A percentile compares a stretch with the other conserved stretches of the same genome.
Conservation (phyloP, 2,888 invertebrate genomes). For the Teinopalpus imperialis region DNA sequence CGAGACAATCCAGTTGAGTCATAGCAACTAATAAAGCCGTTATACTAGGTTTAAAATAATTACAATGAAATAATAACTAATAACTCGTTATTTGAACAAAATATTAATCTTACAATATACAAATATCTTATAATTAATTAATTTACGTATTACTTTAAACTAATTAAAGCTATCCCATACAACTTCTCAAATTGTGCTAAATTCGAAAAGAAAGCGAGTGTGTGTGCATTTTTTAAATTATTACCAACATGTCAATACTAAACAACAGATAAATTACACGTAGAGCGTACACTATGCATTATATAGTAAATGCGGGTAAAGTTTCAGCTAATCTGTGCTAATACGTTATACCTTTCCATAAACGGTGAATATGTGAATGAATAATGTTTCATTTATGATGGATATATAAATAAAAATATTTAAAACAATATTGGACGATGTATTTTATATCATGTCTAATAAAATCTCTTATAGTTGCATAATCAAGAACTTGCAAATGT, state of each 20-base stretch:
- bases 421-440: background rate
- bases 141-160: slow-evolving; percentile 52
- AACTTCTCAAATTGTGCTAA: slow-evolving; percentile 72
- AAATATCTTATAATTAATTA: slow-evolving; percentile 37
- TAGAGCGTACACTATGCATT: background rate
- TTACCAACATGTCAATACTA: no score
- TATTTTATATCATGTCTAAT: background rate
- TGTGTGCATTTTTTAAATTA: slow-evolving; percentile 42
- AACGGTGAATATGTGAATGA: no score
- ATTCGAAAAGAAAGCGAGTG: slow-evolving; percentile 57
- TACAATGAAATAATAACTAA: background rate
- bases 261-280: background rate
- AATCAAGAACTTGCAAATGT: no score
- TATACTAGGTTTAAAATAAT: slow-evolving; percentile 4
- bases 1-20: slow-evolving; percentile 16
- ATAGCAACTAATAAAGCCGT: slow-evolving; percentile 16
- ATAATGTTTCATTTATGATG: no score
- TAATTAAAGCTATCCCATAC: slow-evolving; percentile 82
- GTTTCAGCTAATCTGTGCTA: slow-evolving; percentile 8
- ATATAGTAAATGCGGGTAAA: slow-evolving; percentile 1
- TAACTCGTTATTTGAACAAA: background rate
- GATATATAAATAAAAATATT: no score
- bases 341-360: no score
- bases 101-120: slow-evolving; percentile 27
- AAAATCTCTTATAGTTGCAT: no score